phyloP scores from a whole-genome alignment of 1,140 invertebrate species.

The Mylabris phalerata region DNA sequence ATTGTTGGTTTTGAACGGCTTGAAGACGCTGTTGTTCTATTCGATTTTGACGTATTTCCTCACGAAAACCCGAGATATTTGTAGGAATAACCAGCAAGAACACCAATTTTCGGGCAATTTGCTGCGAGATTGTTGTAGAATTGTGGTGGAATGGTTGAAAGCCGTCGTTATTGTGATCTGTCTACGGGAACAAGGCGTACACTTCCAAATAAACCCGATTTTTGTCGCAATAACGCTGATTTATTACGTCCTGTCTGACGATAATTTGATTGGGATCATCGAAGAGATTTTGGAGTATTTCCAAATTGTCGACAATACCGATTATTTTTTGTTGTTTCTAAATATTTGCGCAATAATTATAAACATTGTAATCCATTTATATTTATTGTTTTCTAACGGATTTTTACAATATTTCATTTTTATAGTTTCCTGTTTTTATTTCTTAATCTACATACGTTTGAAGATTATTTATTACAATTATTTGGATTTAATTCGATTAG shows the following conservation, averaged over 20 bases:
- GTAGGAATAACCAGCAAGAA: conserved; percentile 49
- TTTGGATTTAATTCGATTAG: conserved; percentile 48
- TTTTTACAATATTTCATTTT: conserved; percentile 21
- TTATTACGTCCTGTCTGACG: conserved; percentile 51
- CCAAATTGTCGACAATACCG: conserved; percentile 56
- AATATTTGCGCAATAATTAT: conserved; percentile 48
- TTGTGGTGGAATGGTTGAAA: conserved; percentile 72
- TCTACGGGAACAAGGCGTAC: conserved; percentile 64
- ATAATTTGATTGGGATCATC: conserved; percentile 55
- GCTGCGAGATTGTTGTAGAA: conserved; percentile 66
- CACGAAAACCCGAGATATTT: conserved; percentile 57
- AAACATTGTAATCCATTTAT: conserved; percentile 28
- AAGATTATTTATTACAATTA: conserved; percentile 54
- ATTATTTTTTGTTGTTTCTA: conserved; percentile 55
- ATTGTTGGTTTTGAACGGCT: too few species aligned
- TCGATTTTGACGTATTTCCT: conserved; percentile 57
- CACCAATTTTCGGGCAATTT: conserved; percentile 59
- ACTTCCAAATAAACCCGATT: conserved; percentile 56
- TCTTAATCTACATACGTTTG: conserved; percentile 58
- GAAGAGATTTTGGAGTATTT: conserved; percentile 48
- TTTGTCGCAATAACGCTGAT: conserved; percentile 58
- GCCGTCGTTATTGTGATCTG: conserved; percentile 65
- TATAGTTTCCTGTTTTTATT: conserved; percentile 49
- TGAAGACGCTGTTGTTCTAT: neutral
- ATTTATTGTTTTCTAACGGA: conserved; percentile 4